phyloP scores from a whole-genome alignment of 2,113 vertebrate species.

The Electrona antarctica region DNA sequence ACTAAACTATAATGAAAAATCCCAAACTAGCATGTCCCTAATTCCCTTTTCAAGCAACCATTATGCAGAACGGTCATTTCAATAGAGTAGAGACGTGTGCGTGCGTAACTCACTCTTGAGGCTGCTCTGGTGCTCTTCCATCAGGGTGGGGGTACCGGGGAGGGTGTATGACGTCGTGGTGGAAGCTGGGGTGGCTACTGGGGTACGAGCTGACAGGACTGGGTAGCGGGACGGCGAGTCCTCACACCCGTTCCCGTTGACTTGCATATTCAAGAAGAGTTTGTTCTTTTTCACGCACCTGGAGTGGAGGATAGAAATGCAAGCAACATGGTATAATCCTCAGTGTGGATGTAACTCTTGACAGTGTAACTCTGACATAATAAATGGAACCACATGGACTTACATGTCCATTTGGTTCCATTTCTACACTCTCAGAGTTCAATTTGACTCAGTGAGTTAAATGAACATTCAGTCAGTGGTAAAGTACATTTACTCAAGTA shows the following conservation, averaged over 20 bases:
- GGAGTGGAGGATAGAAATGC: slow-evolving; percentile 32
- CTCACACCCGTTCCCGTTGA: slow-evolving; percentile 77
- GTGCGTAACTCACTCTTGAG: slow-evolving; percentile 75
- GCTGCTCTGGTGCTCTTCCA: slow-evolving; percentile 74
- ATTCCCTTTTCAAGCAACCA: no score
- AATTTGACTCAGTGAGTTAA: no score
- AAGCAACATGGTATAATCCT: no score
- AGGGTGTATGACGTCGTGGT: slow-evolving; percentile 73
- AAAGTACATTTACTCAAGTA: no score
- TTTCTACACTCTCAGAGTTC: no score
- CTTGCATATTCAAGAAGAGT: slow-evolving; percentile 75
- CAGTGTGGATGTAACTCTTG: neutral
- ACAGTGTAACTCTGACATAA: no score
- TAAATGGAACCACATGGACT: no score
- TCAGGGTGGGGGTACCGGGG: slow-evolving; percentile 79
- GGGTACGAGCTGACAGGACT: slow-evolving; percentile 59
- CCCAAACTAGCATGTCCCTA: no score
- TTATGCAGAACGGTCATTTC: no score
- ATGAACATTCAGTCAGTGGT: no score
- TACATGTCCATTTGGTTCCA: no score
- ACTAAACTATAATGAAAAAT: no score
- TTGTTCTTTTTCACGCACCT: slow-evolving; percentile 86
- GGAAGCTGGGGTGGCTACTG: slow-evolving; percentile 50
- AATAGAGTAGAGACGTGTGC: slow-evolving; percentile 1
- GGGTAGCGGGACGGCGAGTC: slow-evolving; percentile 78